Evolutionary conservation across 2,113 vertebrate species (phyloP), one percentile per base, ranked within the genome.

Genomic region (Pteropus alecto): DNA sequence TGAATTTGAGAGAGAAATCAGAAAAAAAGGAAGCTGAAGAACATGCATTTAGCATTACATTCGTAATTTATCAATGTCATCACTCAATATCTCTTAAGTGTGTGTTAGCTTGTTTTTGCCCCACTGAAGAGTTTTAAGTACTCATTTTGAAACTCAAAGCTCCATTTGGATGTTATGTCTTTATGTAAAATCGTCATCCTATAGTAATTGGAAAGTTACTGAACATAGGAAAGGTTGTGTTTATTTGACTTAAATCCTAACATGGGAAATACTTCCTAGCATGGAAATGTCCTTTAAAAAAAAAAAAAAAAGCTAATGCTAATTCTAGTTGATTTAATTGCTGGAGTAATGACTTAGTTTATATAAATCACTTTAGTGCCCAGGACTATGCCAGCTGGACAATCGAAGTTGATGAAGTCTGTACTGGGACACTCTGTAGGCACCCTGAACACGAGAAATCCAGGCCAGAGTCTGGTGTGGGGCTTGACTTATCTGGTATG

Each of bases 291-390:
- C 83, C 26, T 51, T 56, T 46, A 46, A 65, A 18, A 30, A 35
- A 18, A 30, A 35, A 51, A 94, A 71, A 63, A 93, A 71, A 63
- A n/a, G 38, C 28, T 68, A 85, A 65, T 38, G n/a, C 41, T 88
- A 97, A 85, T 94, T 95, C 54, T n/a, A 73, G 61, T 30, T 91
- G 71, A 92, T 85, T 94, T 77, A 88, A 93, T 73, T 91, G 91
- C 46, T 88, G 61, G 61, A 95, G 71, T 92, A 87, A 96, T 61
- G 54, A 81, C 41, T 93, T 95, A 8, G 28, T 60, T 94, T 92
- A 92, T n/a, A 35, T 86, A 78, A 93, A 82, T 82, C 85, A 86
- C 48, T 90, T 71, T 11, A 35, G 38, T 43, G 79, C 30, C 51
- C 91, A 82, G 56, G 38, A 58, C 79, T 94, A 46, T 54, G 54